Evolutionary conservation across 2,888 invertebrate genomes (phyloP).

Genomic region (Andrena chrysosceles): DNA sequence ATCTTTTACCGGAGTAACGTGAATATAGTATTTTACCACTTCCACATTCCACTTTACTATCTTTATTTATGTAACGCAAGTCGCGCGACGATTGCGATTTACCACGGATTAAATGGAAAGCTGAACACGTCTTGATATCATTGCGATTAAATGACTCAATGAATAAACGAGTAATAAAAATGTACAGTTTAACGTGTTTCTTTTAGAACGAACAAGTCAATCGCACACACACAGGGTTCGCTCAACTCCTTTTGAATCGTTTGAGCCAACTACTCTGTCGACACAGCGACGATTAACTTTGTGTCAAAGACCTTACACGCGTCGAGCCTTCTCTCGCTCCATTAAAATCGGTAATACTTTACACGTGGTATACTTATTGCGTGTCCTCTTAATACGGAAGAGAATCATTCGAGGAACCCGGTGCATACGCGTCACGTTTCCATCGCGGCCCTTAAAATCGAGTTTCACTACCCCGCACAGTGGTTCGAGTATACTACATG

Average conservation of each 20-base stretch:
- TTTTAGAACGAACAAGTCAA: not conserved
- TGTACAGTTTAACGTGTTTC: not conserved
- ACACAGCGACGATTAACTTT: constrained; percentile 26
- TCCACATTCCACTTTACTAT: constrained; percentile 7
- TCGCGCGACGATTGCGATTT: not conserved
- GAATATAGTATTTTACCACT: constrained; percentile 16
- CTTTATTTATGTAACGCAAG: constrained; percentile 13
- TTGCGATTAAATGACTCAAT: not conserved
- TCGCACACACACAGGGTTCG: not conserved
- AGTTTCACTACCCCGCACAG: not conserved
- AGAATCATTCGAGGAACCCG: not conserved
- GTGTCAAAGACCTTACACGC: not conserved
- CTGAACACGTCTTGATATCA: not conserved
- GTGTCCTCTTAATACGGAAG: not conserved
- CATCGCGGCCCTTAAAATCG: not conserved
- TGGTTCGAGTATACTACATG: too few species aligned
- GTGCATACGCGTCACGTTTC: not conserved
- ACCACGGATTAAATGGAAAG: not conserved
- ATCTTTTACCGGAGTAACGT: constrained; percentile 89
- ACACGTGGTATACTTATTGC: not conserved
- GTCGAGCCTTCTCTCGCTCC: not conserved
- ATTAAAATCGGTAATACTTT: constrained; percentile 4
- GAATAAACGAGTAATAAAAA: constrained; percentile 19
- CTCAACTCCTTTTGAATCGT: not conserved
- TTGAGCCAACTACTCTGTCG: constrained; percentile 5